These are phyloP conservation scores for Nasonovia ribisnigri DNA, from an alignment of 2,888 invertebrate species.

Conservation along the genomic window DNA sequence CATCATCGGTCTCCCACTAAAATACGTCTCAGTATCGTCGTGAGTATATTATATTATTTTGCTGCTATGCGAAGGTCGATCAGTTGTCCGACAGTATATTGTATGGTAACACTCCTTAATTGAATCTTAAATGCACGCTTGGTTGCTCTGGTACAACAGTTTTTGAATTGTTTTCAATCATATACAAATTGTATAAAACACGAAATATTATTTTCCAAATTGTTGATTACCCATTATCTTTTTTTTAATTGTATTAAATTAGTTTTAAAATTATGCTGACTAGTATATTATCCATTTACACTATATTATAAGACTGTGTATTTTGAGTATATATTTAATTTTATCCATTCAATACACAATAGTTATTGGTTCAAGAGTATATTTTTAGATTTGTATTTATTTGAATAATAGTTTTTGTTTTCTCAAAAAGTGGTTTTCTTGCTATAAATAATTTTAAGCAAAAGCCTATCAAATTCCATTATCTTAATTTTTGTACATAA, in stretches of 20 bases:
- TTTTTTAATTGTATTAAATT: neutral
- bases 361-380: neutral
- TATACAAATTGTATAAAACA: neutral
- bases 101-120: conserved; percentile 32
- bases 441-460: neutral
- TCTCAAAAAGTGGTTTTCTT: too few relatives aligned
- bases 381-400: neutral
- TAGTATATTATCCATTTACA: neutral
- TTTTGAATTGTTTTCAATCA: conserved; percentile 30
- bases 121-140: conserved; percentile 48
- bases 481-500: neutral
- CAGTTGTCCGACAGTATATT: conserved; percentile 22
- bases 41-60: neutral
- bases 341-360: neutral
- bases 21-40: neutral
- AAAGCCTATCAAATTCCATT: neutral
- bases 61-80: conserved; percentile 43
- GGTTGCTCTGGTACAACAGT: neutral
- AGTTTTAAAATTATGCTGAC: neutral
- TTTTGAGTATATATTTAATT: neutral
- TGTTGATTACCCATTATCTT: neutral
- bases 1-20: conserved; percentile 43
- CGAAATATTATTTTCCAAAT: neutral
- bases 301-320: neutral
- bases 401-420: neutral